Percentiles rank a stretch among this genome's conserved stretches.
These are phyloP conservation scores for Camponotus floridanus DNA, from an alignment of 1,140 invertebrate species.

Conservation along the genomic window DNA sequence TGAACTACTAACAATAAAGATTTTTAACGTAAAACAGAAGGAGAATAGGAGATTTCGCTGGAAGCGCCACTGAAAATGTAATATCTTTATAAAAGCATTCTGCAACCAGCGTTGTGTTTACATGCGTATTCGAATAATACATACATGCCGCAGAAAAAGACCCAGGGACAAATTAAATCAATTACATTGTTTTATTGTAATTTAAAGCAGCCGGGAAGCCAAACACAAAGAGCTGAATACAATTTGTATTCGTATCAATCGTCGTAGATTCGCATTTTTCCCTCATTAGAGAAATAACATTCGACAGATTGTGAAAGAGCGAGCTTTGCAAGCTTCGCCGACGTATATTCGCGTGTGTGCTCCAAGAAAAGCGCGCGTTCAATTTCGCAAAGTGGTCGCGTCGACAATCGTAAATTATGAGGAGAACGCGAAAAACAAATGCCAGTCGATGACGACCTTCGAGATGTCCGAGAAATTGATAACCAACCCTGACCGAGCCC, in stretches of 20 bases:
- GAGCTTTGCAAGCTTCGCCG: not conserved
- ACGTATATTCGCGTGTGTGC: not conserved
- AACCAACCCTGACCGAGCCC: slow-evolving; percentile 87
- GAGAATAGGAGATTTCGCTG: slow-evolving; percentile 1
- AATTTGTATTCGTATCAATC: not conserved
- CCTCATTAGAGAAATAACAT: slow-evolving; percentile 18
- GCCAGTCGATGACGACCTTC: slow-evolving; percentile 29
- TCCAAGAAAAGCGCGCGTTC: slow-evolving; percentile 65
- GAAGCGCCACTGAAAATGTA: not conserved
- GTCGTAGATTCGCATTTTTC: not conserved
- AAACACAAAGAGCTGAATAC: not conserved
- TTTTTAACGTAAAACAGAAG: slow-evolving; percentile 31
- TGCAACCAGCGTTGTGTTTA: too few species aligned
- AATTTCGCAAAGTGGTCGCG: slow-evolving; percentile 71
- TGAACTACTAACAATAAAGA: slow-evolving; percentile 16
- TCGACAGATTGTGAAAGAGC: not conserved
- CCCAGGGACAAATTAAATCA: not conserved
- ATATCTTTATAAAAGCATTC: slow-evolving; percentile 5
- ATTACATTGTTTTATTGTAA: not conserved
- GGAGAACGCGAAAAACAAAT: slow-evolving; percentile 56
- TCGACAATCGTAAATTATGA: slow-evolving; percentile 56
- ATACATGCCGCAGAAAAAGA: not conserved
- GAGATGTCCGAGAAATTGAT: slow-evolving; percentile 40
- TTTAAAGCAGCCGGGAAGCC: not conserved
- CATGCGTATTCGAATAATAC: not conserved